phyloP scores from a whole-genome alignment of 2,113 vertebrate genomes.

The Hemiscyllium ocellatum region DNA sequence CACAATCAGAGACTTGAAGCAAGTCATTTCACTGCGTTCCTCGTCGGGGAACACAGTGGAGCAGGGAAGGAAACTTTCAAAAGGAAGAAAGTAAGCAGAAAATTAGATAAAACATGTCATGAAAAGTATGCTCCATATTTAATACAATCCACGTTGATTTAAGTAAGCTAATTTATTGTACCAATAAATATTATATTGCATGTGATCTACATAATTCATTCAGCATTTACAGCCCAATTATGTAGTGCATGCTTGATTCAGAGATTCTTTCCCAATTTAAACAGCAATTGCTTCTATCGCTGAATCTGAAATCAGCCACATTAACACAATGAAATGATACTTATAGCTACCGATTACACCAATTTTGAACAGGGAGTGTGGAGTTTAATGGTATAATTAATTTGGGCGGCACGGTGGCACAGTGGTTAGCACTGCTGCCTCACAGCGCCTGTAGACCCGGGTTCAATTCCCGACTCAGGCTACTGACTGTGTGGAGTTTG shows the following conservation, averaged over 20 bases:
- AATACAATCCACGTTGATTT: background rate
- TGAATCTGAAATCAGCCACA: slow-evolving; percentile 12
- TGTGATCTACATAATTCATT: slow-evolving; percentile 11
- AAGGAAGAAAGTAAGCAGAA: background rate
- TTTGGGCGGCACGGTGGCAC: too few species aligned
- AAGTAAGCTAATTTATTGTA: background rate
- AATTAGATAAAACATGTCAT: background rate
- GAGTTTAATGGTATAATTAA: background rate
- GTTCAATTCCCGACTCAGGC: too few species aligned
- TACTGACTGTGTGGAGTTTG: too few species aligned
- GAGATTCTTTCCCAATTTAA: background rate
- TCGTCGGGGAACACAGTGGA: background rate
- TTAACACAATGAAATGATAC: slow-evolving; percentile 16
- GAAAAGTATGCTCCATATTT: background rate
- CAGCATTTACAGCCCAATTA: background rate
- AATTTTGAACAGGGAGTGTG: background rate
- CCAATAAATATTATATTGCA: background rate
- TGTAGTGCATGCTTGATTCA: background rate
- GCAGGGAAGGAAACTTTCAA: background rate
- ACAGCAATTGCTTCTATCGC: background rate
- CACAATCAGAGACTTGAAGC: background rate
- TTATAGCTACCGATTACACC: background rate
- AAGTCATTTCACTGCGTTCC: background rate
- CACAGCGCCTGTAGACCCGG: too few species aligned
- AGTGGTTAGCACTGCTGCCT: too few species aligned